A percentile compares a stretch with the other conserved stretches of the same genome.
Conservation (phyloP, 2,113 vertebrate genomes). For the Eudyptes chrysolophus region DNA sequence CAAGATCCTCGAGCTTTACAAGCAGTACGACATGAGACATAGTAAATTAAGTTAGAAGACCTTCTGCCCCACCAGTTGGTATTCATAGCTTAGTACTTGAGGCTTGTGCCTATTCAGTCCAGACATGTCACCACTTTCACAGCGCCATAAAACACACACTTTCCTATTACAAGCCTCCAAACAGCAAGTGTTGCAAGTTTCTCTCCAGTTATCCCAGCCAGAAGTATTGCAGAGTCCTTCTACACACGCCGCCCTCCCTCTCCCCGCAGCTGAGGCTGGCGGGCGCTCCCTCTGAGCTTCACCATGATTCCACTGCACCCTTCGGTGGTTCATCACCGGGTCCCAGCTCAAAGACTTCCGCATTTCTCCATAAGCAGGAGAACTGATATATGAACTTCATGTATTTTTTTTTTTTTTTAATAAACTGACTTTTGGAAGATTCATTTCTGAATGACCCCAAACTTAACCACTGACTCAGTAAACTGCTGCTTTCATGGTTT, state of each 20-base stretch:
- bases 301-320: background rate
- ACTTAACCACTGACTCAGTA: background rate
- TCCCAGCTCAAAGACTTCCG: background rate
- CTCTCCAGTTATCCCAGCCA: background rate
- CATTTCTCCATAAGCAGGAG: background rate
- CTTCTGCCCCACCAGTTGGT: background rate
- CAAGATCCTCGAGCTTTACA: background rate
- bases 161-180: background rate
- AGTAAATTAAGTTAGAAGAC: background rate
- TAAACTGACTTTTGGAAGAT: background rate
- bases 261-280: too few species aligned
- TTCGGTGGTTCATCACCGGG: background rate
- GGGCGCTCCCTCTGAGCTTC: background rate
- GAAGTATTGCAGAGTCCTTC: background rate
- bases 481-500: background rate
- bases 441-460: background rate
- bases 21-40: background rate
- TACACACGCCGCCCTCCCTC: rapidly evolving
- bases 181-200: background rate
- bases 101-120: background rate
- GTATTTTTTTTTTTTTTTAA: background rate
- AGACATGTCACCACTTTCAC: background rate
- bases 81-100: background rate
- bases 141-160: background rate
- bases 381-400: background rate